phyloP scores from a whole-genome alignment of 2,113 vertebrate species.

The Mesembrinibis cayennensis region DNA sequence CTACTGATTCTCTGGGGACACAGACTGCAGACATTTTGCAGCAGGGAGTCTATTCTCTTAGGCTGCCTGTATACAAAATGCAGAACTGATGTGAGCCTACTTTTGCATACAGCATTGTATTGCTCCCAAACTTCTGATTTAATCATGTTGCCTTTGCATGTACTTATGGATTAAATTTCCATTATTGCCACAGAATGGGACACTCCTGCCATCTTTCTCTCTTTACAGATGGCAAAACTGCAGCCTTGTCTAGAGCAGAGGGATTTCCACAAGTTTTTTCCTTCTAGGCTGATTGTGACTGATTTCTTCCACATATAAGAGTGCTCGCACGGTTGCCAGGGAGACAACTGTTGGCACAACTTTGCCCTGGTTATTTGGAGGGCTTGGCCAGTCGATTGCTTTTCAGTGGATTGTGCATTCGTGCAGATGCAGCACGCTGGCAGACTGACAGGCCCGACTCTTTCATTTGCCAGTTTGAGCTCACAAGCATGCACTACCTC shows the following conservation, averaged over 20 bases:
- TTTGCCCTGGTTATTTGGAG: slow-evolving; percentile 32
- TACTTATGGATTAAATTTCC: not conserved
- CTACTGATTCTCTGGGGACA: not conserved
- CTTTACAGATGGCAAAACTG: not conserved
- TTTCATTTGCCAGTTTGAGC: not conserved
- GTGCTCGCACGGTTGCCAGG: slow-evolving; percentile 5
- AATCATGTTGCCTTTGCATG: not conserved
- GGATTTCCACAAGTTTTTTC: not conserved
- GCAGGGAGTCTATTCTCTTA: not conserved
- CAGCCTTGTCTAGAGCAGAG: not conserved
- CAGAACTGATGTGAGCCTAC: not conserved
- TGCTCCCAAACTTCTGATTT: not conserved
- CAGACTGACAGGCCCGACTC: not conserved
- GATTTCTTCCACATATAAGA: not conserved
- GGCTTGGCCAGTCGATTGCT: not conserved
- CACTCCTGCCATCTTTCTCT: not conserved
- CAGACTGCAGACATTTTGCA: not conserved
- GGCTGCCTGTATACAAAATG: not conserved
- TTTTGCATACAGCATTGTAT: not conserved
- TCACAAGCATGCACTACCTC: not conserved
- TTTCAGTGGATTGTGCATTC: not conserved
- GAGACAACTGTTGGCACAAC: slow-evolving; percentile 31
- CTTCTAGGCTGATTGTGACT: not conserved
- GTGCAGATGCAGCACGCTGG: not conserved
- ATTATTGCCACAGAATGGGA: not conserved